These are phyloP conservation scores for Rhamnusium bicolor DNA, from an alignment of 2,888 invertebrate species.

Conservation along the genomic window DNA sequence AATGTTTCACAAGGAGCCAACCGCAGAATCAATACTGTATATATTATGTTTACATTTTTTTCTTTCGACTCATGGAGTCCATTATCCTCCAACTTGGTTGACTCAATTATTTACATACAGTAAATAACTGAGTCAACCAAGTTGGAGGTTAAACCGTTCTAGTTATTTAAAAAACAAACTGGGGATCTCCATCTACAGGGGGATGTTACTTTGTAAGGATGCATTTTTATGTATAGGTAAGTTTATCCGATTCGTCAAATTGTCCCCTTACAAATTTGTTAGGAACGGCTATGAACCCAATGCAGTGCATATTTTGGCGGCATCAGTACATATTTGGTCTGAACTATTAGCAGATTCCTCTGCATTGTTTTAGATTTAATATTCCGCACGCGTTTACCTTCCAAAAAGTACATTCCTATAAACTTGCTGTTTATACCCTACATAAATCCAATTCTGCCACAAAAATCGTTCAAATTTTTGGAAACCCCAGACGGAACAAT, in stretches of 20 bases:
- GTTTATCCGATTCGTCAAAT: not conserved
- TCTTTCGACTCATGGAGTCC: too few relatives aligned
- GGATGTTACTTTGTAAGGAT: too few relatives aligned
- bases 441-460: slow-evolving; percentile 29
- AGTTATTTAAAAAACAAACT: too few relatives aligned
- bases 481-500: slow-evolving; percentile 43
- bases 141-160: too few relatives aligned
- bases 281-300: slow-evolving; percentile 35
- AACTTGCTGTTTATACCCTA: slow-evolving; percentile 27
- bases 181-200: too few relatives aligned
- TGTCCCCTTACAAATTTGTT: not conserved
- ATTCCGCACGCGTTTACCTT: slow-evolving; percentile 69
- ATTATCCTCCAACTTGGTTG: too few relatives aligned
- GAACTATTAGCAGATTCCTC: slow-evolving; percentile 71
- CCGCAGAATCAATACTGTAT: too few relatives aligned
- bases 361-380: slow-evolving; percentile 71
- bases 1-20: too few relatives aligned
- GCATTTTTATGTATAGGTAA: too few relatives aligned
- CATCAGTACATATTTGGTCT: slow-evolving; percentile 67
- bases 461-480: slow-evolving; percentile 49
- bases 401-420: slow-evolving; percentile 43
- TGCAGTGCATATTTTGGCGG: slow-evolving; percentile 51
- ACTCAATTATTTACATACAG: too few relatives aligned
- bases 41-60: too few relatives aligned
- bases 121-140: too few relatives aligned